Evolutionary conservation across 92 coral and sea anemone species (phyloP), one percentile per base, ranked within the genome.

Genomic region (Paramuricea clavata): DNA sequence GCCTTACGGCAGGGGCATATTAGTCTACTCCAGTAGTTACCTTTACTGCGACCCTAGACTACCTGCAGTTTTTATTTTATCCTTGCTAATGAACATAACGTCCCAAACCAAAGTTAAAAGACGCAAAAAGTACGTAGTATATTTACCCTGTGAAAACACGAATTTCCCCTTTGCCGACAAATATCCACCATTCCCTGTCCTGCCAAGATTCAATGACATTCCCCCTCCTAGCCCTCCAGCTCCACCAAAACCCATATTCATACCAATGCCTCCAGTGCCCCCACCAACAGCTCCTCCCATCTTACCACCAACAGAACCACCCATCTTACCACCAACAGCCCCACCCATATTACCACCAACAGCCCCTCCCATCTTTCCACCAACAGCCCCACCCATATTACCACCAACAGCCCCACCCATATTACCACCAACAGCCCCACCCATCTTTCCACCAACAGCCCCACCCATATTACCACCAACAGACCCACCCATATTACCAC

Each of bases 111-210:
- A 39, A 39, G 10, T 39, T 4, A 39, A 39, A 10, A 39, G 4
- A 39, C 44, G 10, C 4, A 39, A 4, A 39, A 39, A 4, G 44
- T 39, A 10, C 44, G 44, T 39, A 39, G 10, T 39, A 4, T 39
- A 39, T 10, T 39, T 39, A 39, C 44, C 10, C 44, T 70, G 76
- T 70, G 52, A 70, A 70, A 70, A 70, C 19, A 34, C 13, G 19
- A 70, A 30, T 34, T 70, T 70, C 33, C 76, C 76, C 2, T 43
- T 70, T 1, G 44, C 43, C 19, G 76, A 34, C 30, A 30, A 34
- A 43, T 70, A 70, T 34, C 76, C 76, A 36, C 76, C 76, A 54
- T 54, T 54, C 7, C 62, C 62, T 0, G 62, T 54, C 2, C 62
- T 54, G 23, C 62, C 62, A 21, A 54, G 62, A 54, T 54, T 54